Percentiles rank a stretch among this genome's conserved stretches.
phyloP scores from a whole-genome alignment of 1,140 invertebrate species.

The Drosophila nigromelanica region DNA sequence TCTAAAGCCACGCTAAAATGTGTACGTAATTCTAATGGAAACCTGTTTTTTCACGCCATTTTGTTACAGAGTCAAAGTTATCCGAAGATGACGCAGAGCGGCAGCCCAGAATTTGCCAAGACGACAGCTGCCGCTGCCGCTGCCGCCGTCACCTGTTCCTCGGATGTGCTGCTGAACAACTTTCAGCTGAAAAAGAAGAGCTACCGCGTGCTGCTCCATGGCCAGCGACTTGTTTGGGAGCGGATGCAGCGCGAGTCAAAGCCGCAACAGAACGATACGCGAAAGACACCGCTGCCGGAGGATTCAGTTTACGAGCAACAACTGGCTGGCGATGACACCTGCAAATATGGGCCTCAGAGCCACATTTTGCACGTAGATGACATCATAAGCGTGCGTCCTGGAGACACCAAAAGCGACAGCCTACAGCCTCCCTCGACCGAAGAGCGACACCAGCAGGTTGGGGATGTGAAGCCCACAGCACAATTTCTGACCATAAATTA shows the following conservation, averaged over 20 bases:
- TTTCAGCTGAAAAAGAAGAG: constrained; percentile 87
- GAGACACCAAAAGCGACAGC: constrained; percentile 62
- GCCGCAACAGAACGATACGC: constrained; percentile 84
- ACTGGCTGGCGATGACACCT: constrained; percentile 80
- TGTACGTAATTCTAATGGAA: constrained; percentile 59
- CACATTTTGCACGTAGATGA: constrained; percentile 72
- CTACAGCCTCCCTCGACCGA: constrained; percentile 42
- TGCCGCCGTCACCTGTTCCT: constrained; percentile 2
- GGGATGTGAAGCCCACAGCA: constrained; percentile 54
- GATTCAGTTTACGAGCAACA: constrained; percentile 19
- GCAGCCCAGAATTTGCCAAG: constrained; percentile 45
- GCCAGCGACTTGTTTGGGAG: constrained; percentile 87
- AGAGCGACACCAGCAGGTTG: constrained; percentile 3
- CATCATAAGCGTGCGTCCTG: constrained; percentile 63
- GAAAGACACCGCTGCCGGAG: constrained; percentile 45
- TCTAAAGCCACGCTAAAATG: background rate
- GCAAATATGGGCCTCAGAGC: constrained; percentile 59
- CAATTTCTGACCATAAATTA: constrained; percentile 87
- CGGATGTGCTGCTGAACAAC: constrained; percentile 86
- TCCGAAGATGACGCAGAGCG: constrained; percentile 56
- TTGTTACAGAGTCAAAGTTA: constrained; percentile 51
- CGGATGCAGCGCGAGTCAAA: constrained; percentile 50
- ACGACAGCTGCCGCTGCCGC: constrained; percentile 24
- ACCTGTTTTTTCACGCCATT: constrained; percentile 53
- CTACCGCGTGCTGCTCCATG: constrained; percentile 88